These are phyloP conservation scores for Poecilia gillii DNA, from an alignment of 2,797 vertebrate genomes.

Conservation along the genomic window DNA sequence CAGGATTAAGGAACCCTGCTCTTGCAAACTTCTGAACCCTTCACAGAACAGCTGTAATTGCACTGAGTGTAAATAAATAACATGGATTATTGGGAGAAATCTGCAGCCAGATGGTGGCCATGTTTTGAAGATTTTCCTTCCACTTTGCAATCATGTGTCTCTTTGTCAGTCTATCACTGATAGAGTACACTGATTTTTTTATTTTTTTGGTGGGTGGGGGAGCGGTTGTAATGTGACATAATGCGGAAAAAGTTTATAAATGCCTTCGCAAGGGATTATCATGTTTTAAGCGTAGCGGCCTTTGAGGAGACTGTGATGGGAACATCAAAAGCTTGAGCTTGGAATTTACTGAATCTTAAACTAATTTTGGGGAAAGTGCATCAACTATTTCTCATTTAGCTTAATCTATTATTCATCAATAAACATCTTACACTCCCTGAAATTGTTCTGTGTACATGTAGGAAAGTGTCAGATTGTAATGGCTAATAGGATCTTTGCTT, in stretches of 20 bases:
- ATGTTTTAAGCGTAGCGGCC: constrained; percentile 14
- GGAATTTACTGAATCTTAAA: constrained; percentile 49
- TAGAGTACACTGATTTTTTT: not conserved
- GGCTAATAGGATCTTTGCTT: constrained; percentile 28
- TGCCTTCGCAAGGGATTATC: not conserved
- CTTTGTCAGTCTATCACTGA: not conserved
- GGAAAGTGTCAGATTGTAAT: constrained; percentile 26
- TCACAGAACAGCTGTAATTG: not conserved
- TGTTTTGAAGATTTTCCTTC: not conserved
- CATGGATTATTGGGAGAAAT: not conserved
- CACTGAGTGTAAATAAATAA: not conserved
- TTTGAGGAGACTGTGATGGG: constrained; percentile 22
- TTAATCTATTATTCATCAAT: constrained; percentile 63
- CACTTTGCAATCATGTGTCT: not conserved
- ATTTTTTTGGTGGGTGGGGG: no score
- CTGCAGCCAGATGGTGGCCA: not conserved
- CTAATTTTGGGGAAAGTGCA: constrained; percentile 41
- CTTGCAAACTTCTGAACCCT: not conserved
- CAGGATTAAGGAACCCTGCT: not conserved
- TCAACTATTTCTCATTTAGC: constrained; percentile 46
- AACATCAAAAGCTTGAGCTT: constrained; percentile 42
- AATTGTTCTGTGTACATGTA: constrained; percentile 24
- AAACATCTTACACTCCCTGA: constrained; percentile 10
- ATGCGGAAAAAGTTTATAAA: not conserved
- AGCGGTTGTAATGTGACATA: not conserved